Evolutionary conservation across 2,113 vertebrate genomes (phyloP).

Genomic region (Chloroceryle aenea): DNA sequence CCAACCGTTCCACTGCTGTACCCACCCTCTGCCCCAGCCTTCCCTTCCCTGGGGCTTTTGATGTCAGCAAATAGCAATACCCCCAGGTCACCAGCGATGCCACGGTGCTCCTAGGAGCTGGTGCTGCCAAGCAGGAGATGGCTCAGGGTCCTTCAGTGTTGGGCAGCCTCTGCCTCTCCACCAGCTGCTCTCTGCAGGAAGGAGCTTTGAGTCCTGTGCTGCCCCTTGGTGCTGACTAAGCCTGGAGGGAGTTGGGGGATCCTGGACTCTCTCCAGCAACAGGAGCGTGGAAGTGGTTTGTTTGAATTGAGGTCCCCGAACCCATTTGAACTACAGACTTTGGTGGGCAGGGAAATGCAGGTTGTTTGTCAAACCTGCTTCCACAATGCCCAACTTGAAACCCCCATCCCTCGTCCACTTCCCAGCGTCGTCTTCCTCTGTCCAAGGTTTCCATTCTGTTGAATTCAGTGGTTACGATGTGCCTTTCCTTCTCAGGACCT

Average conservation of each 20-base stretch:
- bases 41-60: not conserved
- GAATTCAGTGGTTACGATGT: conserved; percentile 65
- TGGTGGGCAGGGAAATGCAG: not conserved
- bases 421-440: conserved; percentile 23
- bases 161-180: not conserved
- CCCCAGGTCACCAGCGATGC: not conserved
- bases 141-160: not conserved
- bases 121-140: not conserved
- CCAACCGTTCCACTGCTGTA: not conserved
- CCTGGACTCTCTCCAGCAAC: not conserved
- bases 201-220: not conserved
- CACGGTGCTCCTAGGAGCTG: not conserved
- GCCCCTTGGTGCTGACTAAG: conserved; percentile 38
- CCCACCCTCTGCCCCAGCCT: not conserved
- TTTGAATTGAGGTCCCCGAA: not conserved
- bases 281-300: not conserved
- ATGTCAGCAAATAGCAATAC: not conserved
- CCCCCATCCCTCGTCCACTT: not conserved
- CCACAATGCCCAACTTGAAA: conserved; percentile 24
- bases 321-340: not conserved
- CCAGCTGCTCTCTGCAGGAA: not conserved
- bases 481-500: conserved; percentile 78
- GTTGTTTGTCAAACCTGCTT: not conserved
- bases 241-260: not conserved
- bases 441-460: conserved; percentile 39